Conservation (phyloP, 2,797 vertebrate genomes). For the Malacoraja senta region DNA sequence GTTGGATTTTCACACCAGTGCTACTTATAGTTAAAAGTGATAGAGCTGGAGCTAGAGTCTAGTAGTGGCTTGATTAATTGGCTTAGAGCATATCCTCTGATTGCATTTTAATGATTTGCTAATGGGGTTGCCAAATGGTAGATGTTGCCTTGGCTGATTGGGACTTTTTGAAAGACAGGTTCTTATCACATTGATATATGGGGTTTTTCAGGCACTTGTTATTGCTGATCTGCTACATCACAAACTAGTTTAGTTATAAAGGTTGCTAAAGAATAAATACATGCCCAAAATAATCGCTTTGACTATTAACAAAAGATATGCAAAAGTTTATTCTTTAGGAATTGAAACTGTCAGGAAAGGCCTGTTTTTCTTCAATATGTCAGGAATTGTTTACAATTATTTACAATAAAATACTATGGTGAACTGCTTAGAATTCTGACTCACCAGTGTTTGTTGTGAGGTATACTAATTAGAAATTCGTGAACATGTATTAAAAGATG, state of each 20-base stretch:
- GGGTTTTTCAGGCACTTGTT: not conserved
- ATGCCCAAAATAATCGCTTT: not conserved
- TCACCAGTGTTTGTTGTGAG: not conserved
- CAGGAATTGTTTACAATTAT: not conserved
- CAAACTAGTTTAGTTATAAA: not conserved
- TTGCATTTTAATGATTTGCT: slow-evolving; percentile 5
- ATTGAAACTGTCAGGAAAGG: not conserved
- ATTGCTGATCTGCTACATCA: not conserved
- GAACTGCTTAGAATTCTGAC: not conserved
- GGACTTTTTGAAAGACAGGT: not conserved
- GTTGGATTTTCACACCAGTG: not conserved
- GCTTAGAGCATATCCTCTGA: not conserved
- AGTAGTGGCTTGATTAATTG: not conserved
- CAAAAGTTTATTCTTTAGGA: not conserved
- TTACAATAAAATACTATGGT: too few relatives aligned
- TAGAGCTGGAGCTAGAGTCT: not conserved
- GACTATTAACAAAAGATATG: not conserved
- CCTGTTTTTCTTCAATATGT: not conserved
- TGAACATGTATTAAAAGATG: not conserved
- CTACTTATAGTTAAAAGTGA: not conserved
- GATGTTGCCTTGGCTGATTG: not conserved
- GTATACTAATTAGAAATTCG: not conserved
- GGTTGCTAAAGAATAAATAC: not conserved
- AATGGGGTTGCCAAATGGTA: not conserved
- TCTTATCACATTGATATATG: not conserved